Percentiles rank a stretch among this genome's conserved stretches.
These are phyloP conservation scores for Hypomecis atomaria DNA, from an alignment of 2,888 invertebrate species.

Conservation along the genomic window DNA sequence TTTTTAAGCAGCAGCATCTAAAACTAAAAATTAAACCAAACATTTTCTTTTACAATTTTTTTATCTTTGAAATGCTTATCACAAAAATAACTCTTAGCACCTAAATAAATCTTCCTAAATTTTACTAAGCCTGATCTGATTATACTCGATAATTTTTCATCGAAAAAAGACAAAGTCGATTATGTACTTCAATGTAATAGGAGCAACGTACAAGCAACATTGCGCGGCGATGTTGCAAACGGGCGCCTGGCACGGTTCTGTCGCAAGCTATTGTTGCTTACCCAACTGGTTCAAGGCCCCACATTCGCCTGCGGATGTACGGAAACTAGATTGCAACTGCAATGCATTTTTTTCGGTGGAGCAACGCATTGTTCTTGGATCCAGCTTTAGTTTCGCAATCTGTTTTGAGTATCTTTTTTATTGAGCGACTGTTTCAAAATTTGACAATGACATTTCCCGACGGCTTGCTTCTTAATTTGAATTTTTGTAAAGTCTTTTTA, in stretches of 20 bases:
- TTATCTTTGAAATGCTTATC: too few species aligned
- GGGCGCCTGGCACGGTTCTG: slow-evolving; percentile 73
- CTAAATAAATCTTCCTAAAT: too few species aligned
- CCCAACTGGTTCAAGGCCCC: slow-evolving; percentile 84
- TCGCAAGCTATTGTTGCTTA: slow-evolving; percentile 82
- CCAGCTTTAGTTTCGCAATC: slow-evolving; percentile 25
- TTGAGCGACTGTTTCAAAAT: slow-evolving; percentile 4
- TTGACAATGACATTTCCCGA: slow-evolving; percentile 12
- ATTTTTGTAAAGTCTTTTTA: too few species aligned
- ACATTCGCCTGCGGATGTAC: slow-evolving; percentile 81
- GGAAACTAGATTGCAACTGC: slow-evolving; percentile 66
- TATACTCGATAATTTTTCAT: too few species aligned
- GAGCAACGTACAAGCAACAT: slow-evolving; percentile 47
- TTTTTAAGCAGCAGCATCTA: too few species aligned
- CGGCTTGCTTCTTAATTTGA: not conserved
- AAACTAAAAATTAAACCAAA: too few species aligned
- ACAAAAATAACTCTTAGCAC: too few species aligned
- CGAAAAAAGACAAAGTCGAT: slow-evolving; percentile 6
- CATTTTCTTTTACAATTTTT: too few species aligned
- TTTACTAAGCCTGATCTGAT: too few species aligned
- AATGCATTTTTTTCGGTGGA: slow-evolving; percentile 41
- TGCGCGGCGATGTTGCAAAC: slow-evolving; percentile 69
- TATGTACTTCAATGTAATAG: slow-evolving; percentile 10
- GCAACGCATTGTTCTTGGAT: slow-evolving; percentile 40
- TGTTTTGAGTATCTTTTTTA: slow-evolving; percentile 3